Percentiles rank a stretch among this genome's conserved stretches.
phyloP scores from a whole-genome alignment of 2,888 invertebrate genomes.

The Andrena chrysosceles region DNA sequence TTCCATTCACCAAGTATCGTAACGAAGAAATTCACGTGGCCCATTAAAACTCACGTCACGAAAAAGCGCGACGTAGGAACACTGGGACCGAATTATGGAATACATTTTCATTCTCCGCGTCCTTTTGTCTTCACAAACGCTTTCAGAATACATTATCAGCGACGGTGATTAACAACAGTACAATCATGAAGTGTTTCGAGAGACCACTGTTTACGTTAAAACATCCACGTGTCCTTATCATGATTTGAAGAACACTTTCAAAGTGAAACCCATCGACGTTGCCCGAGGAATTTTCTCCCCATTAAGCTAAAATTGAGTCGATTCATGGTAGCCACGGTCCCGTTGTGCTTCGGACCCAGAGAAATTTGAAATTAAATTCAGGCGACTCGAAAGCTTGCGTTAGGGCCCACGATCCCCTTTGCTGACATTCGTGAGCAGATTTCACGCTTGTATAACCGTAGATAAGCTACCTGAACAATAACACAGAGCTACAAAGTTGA shows the following conservation, averaged over 20 bases:
- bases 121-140: slow-evolving; percentile 38
- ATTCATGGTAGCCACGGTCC: not conserved
- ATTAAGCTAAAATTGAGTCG: not conserved
- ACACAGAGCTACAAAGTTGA: no score
- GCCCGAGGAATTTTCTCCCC: not conserved
- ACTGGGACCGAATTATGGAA: slow-evolving; percentile 39
- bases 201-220: not conserved
- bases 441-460: no score
- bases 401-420: not conserved
- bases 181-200: not conserved
- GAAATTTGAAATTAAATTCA: slow-evolving; percentile 13
- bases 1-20: not conserved
- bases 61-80: slow-evolving; percentile 2
- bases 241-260: not conserved
- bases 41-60: slow-evolving; percentile 46
- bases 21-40: not conserved
- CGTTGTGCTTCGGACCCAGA: not conserved
- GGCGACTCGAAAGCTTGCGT: slow-evolving; percentile 4
- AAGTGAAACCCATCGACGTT: not conserved
- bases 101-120: slow-evolving; percentile 37
- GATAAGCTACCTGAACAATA: no score
- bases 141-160: slow-evolving; percentile 25
- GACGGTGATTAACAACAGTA: not conserved
- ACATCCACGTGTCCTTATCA: not conserved
- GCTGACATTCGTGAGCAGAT: not conserved